A percentile compares a stretch with the other conserved stretches of the same genome.
Evolutionary conservation across 2,113 vertebrate species (phyloP).

Genomic region (Astur gentilis): DNA sequence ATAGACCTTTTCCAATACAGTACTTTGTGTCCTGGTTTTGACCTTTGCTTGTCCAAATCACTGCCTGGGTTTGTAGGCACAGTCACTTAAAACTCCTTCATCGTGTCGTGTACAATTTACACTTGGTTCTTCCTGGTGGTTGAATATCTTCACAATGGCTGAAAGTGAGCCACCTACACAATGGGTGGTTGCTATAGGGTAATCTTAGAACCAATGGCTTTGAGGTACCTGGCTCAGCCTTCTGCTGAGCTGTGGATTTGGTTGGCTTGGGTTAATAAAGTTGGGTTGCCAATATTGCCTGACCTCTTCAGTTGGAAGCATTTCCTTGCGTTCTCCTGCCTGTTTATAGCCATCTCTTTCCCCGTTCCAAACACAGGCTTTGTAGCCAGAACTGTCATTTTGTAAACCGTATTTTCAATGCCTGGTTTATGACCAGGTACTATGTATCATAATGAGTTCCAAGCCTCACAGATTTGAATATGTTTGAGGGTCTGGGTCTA

Average conservation of each 20-base stretch:
- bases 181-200: background rate
- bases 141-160: rapidly evolving
- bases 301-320: background rate
- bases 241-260: background rate
- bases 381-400: background rate
- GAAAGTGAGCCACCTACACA: background rate
- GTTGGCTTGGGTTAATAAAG: background rate
- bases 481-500: background rate
- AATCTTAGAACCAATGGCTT: background rate
- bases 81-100: background rate
- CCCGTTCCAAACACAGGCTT: background rate
- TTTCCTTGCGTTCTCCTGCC: background rate
- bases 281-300: background rate
- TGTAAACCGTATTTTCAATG: background rate
- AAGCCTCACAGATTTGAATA: background rate
- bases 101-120: rapidly evolving
- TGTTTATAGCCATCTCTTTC: background rate
- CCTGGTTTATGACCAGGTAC: background rate
- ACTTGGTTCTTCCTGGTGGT: rapidly evolving
- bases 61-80: background rate
- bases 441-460: background rate
- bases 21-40: background rate
- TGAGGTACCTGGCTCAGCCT: background rate
- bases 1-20: background rate
- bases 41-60: background rate